Base-by-base conservation (phyloP, 2,797 vertebrate species). In the Pipistrellus pygmaeus region DNA sequence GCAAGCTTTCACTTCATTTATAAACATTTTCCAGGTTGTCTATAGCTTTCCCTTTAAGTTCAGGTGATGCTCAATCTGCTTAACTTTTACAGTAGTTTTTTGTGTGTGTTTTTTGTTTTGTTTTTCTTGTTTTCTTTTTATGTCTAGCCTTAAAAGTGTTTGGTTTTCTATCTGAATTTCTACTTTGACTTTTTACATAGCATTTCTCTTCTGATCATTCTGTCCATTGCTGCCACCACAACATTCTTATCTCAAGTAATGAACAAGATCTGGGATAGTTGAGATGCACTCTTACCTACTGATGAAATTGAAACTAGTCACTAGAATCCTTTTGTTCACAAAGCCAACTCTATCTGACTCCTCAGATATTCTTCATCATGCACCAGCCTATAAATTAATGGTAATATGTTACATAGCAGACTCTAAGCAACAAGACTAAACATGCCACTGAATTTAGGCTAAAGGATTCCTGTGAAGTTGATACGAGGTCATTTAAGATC, bases 201-300 rank as follows among this genome's bases (percentile, higher is more conserved):
- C 27, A n/a, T 90, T 92, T 96, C n/a, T 94, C 23, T 76, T 93
- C 55, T 91, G 6, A 90, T 76, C 41, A 89, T 46, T 90, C n/a
- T 82, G 12, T 72, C 14, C 20, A 73, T 41, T 60, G 11, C 12
- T 80, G 27, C 27, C 23, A 57, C 72, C 30, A n/a, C 35, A 9
- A 55, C 12, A 62, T 85, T 82, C 48, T 94, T 88, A 46, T 64
- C 41, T 90, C 91, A 60, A 72, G 23, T 35, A 90, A 73, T 78
- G n/a, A 90, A 68, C 4, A 73, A 93, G n/a, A 35, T 72, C 11
- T 20, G 5, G 0, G 6, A 64, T 81, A 21, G 27, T 0, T 85
- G 60, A 66, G 14, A 46, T 35, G 89, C 30, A 55, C 27, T 84
- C 69, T 5, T 27, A 69, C 8, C 32, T 92, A 20, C 32, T 95